Evolutionary conservation across 2,888 invertebrate genomes (phyloP).

Genomic region (Acronicta leporina): DNA sequence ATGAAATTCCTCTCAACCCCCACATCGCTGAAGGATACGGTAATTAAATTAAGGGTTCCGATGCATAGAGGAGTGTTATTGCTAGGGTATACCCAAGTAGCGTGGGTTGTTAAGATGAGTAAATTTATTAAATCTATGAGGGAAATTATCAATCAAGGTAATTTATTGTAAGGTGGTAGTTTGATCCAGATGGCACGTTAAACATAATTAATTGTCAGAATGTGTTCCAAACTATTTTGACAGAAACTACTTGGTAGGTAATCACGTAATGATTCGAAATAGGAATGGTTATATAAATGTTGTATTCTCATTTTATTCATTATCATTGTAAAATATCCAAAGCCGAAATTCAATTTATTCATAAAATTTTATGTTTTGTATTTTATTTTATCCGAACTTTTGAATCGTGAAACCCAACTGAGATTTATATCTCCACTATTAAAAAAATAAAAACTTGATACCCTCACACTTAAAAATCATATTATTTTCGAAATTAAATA

Average conservation of each 20-base stretch:
- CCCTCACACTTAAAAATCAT: conserved; percentile 21
- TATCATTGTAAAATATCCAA: background rate
- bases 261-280: no score
- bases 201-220: no score
- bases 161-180: no score
- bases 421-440: conserved; percentile 17
- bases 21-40: conserved; percentile 41
- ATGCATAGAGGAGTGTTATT: conserved; percentile 28
- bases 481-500: conserved; percentile 30
- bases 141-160: no score
- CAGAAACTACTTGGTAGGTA: no score
- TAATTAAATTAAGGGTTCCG: conserved; percentile 48
- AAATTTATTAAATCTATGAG: no score
- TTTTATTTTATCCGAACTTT: conserved; percentile 8
- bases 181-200: no score
- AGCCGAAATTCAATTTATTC: background rate
- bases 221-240: no score
- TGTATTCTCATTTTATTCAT: background rate
- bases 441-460: conserved; percentile 32
- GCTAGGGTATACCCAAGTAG: background rate
- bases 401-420: conserved; percentile 2
- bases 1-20: conserved; percentile 55
- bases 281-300: background rate
- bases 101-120: background rate
- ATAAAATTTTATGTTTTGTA: background rate